Evolutionary conservation across 2,797 vertebrate species (phyloP).

Genomic region (Phrynocephalus forsythii): DNA sequence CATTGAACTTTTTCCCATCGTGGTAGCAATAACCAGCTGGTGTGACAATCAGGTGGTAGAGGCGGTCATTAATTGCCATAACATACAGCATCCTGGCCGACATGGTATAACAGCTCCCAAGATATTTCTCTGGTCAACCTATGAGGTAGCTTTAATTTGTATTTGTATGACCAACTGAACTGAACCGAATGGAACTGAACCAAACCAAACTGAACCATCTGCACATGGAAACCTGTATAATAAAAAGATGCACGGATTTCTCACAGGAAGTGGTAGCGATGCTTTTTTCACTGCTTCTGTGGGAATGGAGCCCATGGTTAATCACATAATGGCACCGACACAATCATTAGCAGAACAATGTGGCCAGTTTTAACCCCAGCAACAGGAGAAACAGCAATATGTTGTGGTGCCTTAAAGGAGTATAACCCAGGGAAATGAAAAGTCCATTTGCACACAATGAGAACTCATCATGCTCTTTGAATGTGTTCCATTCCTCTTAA

Average conservation of each 20-base stretch:
- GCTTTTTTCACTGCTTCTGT: not conserved
- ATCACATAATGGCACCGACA: not conserved
- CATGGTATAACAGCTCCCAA: too few species aligned
- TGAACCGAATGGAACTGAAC: too few species aligned
- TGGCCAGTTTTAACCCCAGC: not conserved
- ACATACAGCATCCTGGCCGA: too few species aligned
- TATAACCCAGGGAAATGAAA: not conserved
- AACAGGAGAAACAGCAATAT: constrained; percentile 9
- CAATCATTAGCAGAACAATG: not conserved
- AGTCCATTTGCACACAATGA: constrained; percentile 22
- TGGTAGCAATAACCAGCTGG: too few species aligned
- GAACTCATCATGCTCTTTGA: constrained; percentile 1
- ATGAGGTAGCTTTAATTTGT: too few species aligned
- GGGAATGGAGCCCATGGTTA: not conserved
- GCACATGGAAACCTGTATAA: not conserved
- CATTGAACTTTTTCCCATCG: too few species aligned
- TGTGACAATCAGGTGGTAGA: too few species aligned
- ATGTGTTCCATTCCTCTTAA: constrained; percentile 39
- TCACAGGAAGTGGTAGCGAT: not conserved
- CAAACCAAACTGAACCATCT: not conserved
- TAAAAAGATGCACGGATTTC: not conserved
- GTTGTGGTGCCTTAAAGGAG: not conserved
- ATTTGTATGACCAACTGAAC: too few species aligned
- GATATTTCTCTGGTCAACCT: too few species aligned
- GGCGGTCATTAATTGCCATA: too few species aligned